A percentile compares a stretch with the other conserved stretches of the same genome.
Conservation (phyloP, 2,888 invertebrate genomes). For the Anticlea derivata region DNA sequence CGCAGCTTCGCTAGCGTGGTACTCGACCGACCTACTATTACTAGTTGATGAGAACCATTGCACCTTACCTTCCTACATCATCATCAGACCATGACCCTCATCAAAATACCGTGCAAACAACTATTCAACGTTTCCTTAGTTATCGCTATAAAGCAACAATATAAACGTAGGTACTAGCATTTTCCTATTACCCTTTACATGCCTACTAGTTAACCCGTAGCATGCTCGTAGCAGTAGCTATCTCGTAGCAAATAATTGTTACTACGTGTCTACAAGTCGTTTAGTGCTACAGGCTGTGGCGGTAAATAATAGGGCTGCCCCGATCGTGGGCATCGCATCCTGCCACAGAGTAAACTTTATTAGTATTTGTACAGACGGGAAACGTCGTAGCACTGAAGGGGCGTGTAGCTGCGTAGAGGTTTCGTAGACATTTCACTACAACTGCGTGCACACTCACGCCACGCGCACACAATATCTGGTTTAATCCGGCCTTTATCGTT, state of each 20-base stretch:
- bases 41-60: too few species aligned
- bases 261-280: slow-evolving; percentile 40
- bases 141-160: neutral
- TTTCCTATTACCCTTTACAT: slow-evolving; percentile 3
- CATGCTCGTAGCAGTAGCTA: slow-evolving; percentile 23
- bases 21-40: too few species aligned
- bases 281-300: slow-evolving; percentile 35
- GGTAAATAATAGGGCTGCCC: slow-evolving; percentile 41
- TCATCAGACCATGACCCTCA: too few species aligned
- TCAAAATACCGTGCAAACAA: too few species aligned
- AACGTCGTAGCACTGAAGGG: neutral
- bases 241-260: slow-evolving; percentile 25
- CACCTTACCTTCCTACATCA: too few species aligned
- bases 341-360: slow-evolving; percentile 26
- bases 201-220: slow-evolving; percentile 25
- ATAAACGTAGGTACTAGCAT: slow-evolving; percentile 1
- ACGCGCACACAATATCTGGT: too few species aligned
- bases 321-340: slow-evolving; percentile 33
- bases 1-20: too few species aligned
- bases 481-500: too few species aligned
- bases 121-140: too few species aligned
- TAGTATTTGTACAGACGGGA: slow-evolving; percentile 21
- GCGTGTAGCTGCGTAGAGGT: neutral
- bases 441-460: too few species aligned
- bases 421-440: too few species aligned